phyloP scores from a whole-genome alignment of 1,140 invertebrate species.

The Coptotermes formosanus region DNA sequence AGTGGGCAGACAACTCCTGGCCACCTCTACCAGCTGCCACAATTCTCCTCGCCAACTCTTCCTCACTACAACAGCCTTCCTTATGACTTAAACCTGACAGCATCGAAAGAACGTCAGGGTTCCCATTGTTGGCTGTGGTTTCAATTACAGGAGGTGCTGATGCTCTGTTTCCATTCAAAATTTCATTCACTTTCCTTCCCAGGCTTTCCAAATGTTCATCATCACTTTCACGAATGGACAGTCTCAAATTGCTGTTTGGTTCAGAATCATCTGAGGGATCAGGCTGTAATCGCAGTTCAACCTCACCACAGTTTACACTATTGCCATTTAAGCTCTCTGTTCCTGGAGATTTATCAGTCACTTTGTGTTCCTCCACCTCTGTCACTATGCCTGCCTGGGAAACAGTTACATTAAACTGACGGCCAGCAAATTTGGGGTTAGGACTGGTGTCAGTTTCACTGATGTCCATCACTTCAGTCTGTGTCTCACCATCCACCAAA shows the following conservation, averaged over 20 bases:
- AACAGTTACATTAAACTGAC: not conserved
- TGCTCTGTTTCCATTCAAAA: constrained; percentile 31
- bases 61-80: constrained; percentile 8
- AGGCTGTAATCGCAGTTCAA: not conserved
- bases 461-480: constrained; percentile 63
- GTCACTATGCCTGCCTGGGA: not conserved
- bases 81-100: not conserved
- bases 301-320: constrained; percentile 34
- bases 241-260: constrained; percentile 30
- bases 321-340: constrained; percentile 34
- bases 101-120: constrained; percentile 15
- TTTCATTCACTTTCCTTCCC: constrained; percentile 34
- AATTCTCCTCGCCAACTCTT: not conserved
- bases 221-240: constrained; percentile 30
- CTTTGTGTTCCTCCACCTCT: constrained; percentile 23
- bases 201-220: constrained; percentile 33
- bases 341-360: not conserved
- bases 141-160: not conserved
- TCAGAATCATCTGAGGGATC: constrained; percentile 29
- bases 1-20: not conserved
- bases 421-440: constrained; percentile 36
- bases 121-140: constrained; percentile 18
- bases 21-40: not conserved
- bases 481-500: constrained; percentile 61
- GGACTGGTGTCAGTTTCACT: constrained; percentile 55